phyloP scores from a whole-genome alignment of 2,113 vertebrate species.

The Macrotis lagotis region DNA sequence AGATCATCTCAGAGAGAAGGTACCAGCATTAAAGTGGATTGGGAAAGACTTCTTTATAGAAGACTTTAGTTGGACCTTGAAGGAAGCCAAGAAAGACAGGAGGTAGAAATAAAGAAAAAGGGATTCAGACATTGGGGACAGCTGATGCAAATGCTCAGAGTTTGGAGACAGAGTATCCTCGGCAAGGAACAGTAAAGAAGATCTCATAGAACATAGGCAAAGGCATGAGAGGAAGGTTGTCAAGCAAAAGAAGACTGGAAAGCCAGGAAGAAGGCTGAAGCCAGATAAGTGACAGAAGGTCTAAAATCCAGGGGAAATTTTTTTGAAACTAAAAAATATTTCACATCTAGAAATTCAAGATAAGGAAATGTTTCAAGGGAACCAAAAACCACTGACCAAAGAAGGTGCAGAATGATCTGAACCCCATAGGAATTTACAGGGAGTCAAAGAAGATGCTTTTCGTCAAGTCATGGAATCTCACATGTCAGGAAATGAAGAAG shows the following conservation, averaged over 20 bases:
- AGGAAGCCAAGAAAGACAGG: not conserved
- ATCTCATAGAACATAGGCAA: not conserved
- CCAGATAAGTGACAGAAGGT: not conserved
- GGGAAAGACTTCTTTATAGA: not conserved
- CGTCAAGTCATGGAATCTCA: not conserved
- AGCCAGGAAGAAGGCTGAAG: not conserved
- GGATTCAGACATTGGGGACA: not conserved
- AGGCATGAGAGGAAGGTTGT: not conserved
- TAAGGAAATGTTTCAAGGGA: not conserved
- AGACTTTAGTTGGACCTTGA: not conserved
- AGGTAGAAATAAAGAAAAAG: not conserved
- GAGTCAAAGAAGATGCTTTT: not conserved
- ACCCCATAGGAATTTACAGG: not conserved
- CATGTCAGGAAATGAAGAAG: not conserved
- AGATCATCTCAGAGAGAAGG: not conserved
- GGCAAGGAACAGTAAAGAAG: not conserved
- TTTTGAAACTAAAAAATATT: not conserved
- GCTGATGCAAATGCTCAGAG: not conserved
- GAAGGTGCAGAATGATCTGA: not conserved
- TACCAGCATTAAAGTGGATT: not conserved
- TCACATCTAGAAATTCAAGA: not conserved
- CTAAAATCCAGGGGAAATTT: not conserved
- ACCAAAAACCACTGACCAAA: not conserved
- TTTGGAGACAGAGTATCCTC: not conserved
- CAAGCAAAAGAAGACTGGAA: not conserved